Conservation (phyloP, 2,113 vertebrate genomes). For the Delphinus delphis region DNA sequence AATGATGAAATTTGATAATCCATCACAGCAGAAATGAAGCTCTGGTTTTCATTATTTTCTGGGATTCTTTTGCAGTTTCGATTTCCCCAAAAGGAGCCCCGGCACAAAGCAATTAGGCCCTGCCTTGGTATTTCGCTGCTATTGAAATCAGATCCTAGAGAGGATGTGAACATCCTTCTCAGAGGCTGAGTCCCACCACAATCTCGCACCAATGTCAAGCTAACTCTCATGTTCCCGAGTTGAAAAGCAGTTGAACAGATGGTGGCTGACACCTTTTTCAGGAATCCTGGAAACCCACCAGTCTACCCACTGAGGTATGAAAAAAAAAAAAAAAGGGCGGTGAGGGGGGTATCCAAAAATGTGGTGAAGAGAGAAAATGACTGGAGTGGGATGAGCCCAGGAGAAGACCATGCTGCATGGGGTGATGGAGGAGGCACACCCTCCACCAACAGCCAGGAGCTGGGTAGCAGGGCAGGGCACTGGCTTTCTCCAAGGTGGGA, state of each 20-base stretch:
- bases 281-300: slow-evolving; percentile 77
- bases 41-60: background rate
- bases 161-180: slow-evolving; percentile 9
- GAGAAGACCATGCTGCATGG: background rate
- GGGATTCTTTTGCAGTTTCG: background rate
- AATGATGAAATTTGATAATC: background rate
- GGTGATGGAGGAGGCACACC: accelerated
- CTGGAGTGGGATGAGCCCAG: background rate
- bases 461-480: background rate
- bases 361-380: background rate
- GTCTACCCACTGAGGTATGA: slow-evolving; percentile 65
- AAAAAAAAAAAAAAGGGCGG: background rate
- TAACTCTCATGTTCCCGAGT: slow-evolving; percentile 58
- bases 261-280: slow-evolving; percentile 77
- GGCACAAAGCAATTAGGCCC: background rate
- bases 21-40: background rate
- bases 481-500: background rate
- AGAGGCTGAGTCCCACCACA: background rate
- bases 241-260: slow-evolving; percentile 72
- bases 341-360: background rate
- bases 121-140: background rate
- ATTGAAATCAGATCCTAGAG: background rate
- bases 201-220: slow-evolving; percentile 51
- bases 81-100: background rate
- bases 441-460: background rate